phyloP scores from a whole-genome alignment of 1,140 invertebrate species.

The Heliconius melpomene region DNA sequence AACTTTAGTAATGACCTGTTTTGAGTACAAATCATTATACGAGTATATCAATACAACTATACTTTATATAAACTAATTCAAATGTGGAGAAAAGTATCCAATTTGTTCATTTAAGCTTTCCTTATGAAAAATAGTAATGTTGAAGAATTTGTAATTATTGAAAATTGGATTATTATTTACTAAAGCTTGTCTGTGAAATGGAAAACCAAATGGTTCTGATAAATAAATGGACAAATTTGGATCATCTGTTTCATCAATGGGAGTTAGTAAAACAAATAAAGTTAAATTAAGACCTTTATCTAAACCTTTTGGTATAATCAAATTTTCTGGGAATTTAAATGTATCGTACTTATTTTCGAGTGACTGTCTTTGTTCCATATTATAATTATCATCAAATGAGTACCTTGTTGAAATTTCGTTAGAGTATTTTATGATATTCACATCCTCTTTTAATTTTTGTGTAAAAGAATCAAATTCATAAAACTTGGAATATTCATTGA shows the following conservation, averaged over 20 bases:
- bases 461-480: conserved; percentile 62
- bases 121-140: conserved; percentile 63
- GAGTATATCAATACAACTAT: background rate
- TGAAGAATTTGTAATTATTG: conserved; percentile 68
- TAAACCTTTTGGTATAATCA: conserved; percentile 66
- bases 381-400: conserved; percentile 60
- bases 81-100: conserved; percentile 59
- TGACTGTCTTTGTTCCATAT: conserved; percentile 44
- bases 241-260: conserved; percentile 43
- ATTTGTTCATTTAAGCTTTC: conserved; percentile 44
- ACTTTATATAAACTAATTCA: conserved; percentile 44
- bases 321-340: conserved; percentile 66
- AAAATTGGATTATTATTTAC: conserved; percentile 42
- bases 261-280: conserved; percentile 63
- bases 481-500: conserved; percentile 55
- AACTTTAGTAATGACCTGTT: too few species aligned
- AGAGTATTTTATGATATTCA: conserved; percentile 59
- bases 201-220: conserved; percentile 64
- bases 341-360: conserved; percentile 56
- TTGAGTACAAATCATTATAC: background rate
- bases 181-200: conserved; percentile 58
- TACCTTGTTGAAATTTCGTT: conserved; percentile 52
- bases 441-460: conserved; percentile 52
- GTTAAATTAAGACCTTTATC: conserved; percentile 62
- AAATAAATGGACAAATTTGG: conserved; percentile 39